Percentiles rank a stretch among this genome's conserved stretches.
Evolutionary conservation across 1,140 invertebrate species (phyloP).

Genomic region (Leptinotarsa texana): DNA sequence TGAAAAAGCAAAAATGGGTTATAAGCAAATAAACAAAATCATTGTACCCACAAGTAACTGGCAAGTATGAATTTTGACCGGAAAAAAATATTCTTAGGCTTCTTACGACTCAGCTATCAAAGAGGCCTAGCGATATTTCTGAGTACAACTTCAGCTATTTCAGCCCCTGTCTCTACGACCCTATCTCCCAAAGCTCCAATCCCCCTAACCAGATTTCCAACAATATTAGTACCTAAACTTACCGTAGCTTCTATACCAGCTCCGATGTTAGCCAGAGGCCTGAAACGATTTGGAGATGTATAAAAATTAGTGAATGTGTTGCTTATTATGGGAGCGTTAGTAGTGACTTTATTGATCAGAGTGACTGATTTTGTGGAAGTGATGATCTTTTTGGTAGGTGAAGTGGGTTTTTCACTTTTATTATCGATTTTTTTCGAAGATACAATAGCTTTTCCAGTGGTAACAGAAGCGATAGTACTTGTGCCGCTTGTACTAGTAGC

Average conservation of each 20-base stretch:
- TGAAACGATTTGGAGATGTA: slow-evolving; percentile 11
- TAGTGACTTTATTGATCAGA: slow-evolving; percentile 31
- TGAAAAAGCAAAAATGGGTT: too few relatives aligned
- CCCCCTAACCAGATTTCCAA: slow-evolving; percentile 41
- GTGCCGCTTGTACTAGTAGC: slow-evolving; percentile 21
- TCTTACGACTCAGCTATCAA: neutral
- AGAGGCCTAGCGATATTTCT: slow-evolving; percentile 30
- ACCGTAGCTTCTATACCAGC: slow-evolving; percentile 30
- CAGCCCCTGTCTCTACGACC: slow-evolving; percentile 48
- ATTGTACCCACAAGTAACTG: too few relatives aligned
- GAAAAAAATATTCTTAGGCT: too few relatives aligned
- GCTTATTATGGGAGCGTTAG: slow-evolving; percentile 35
- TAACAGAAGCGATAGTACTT: slow-evolving; percentile 19
- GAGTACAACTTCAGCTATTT: slow-evolving; percentile 48
- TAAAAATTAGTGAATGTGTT: neutral
- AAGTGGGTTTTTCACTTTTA: neutral
- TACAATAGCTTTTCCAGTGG: slow-evolving; percentile 16
- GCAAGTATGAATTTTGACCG: too few relatives aligned
- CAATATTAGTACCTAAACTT: slow-evolving; percentile 43
- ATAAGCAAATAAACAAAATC: too few relatives aligned
- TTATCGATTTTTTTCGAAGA: slow-evolving; percentile 12
- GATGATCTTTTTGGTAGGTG: slow-evolving; percentile 9
- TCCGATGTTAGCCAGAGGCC: slow-evolving; percentile 31
- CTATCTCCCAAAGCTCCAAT: slow-evolving; percentile 43
- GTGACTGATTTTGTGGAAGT: neutral